Percentiles rank a stretch among this genome's conserved stretches.
These are phyloP conservation scores for Conus canariensis DNA, from an alignment of 2,888 invertebrate genomes.

Conservation along the genomic window DNA sequence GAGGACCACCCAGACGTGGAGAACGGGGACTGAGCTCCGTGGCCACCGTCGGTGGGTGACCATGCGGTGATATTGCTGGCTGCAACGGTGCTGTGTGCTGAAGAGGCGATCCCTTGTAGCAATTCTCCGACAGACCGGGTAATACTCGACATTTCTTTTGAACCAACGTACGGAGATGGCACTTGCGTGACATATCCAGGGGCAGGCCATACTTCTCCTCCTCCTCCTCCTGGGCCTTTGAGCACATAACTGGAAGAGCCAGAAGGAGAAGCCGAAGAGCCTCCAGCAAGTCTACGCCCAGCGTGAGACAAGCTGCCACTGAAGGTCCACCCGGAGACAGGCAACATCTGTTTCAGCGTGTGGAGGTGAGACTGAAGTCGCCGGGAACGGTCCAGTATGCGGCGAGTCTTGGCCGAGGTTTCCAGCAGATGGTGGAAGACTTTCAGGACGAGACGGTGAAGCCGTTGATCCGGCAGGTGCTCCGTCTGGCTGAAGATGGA, in stretches of 20 bases:
- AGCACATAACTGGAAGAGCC: too few relatives aligned
- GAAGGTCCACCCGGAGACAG: neutral
- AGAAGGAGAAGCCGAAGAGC: too few relatives aligned
- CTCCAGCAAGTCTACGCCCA: too few relatives aligned
- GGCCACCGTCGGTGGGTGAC: too few relatives aligned
- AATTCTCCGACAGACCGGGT: neutral
- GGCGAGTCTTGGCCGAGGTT: neutral
- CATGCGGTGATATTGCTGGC: too few relatives aligned
- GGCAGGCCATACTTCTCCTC: neutral
- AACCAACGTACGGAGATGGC: neutral
- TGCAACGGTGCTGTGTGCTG: too few relatives aligned
- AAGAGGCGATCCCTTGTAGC: too few relatives aligned
- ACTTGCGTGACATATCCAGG: neutral
- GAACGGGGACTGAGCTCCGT: too few relatives aligned
- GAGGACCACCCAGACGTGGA: too few relatives aligned
- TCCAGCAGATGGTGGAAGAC: neutral
- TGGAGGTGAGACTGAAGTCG: neutral
- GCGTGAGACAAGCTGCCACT: neutral
- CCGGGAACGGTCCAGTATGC: neutral
- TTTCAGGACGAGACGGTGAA: neutral
- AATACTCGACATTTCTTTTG: neutral
- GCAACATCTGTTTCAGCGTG: slow-evolving; percentile 3
- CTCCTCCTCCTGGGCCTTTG: neutral
- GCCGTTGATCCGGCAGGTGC: neutral
- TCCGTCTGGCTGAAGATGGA: neutral